These are phyloP conservation scores for Stomatorhinus ivindoensis DNA, from an alignment of 2,113 vertebrate species.

Conservation along the genomic window DNA sequence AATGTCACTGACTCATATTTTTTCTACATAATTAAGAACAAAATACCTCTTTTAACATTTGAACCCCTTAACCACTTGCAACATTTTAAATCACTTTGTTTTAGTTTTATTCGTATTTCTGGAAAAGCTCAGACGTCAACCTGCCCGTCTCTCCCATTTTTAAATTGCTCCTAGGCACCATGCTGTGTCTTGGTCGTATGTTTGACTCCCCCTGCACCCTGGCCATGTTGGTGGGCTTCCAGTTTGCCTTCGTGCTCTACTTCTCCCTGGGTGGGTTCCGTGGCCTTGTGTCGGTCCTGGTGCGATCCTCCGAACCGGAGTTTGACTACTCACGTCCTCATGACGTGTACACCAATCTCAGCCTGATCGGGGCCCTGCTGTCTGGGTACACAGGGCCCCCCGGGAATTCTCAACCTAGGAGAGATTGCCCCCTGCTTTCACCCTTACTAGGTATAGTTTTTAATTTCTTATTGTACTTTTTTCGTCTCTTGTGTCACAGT, in stretches of 20 bases:
- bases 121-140: too few relatives aligned
- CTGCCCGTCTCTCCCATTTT: not conserved
- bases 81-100: not conserved
- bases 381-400: conserved; percentile 50
- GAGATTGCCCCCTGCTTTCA: conserved; percentile 73
- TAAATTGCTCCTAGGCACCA: conserved; percentile 22
- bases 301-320: conserved; percentile 64
- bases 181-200: conserved; percentile 58
- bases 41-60: not conserved
- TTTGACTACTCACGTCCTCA: conserved; percentile 85
- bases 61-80: not conserved
- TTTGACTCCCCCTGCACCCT: conserved; percentile 78
- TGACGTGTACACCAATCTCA: conserved; percentile 90
- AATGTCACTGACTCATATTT: not conserved
- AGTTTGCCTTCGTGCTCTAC: conserved; percentile 90
- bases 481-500: not conserved
- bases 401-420: conserved; percentile 42
- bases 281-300: conserved; percentile 77
- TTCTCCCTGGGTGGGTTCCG: conserved; percentile 87
- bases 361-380: conserved; percentile 56
- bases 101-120: not conserved
- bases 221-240: conserved; percentile 82
- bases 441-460: conserved; percentile 67
- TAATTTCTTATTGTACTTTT: not conserved
- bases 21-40: not conserved